Evolutionary conservation across 2,888 invertebrate species (phyloP).

Genomic region (Drosophila borealis): DNA sequence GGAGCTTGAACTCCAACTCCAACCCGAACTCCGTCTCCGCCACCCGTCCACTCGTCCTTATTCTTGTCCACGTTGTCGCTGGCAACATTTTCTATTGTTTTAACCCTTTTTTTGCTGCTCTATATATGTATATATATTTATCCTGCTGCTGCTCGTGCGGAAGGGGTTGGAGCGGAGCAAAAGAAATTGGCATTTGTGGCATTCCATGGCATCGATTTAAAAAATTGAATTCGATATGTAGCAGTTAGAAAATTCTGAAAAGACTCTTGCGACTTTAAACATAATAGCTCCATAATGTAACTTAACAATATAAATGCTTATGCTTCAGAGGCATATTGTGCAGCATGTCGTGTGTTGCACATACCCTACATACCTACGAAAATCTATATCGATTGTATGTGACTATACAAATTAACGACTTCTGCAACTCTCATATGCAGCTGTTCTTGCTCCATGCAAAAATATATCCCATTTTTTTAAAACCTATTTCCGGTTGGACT

Average conservation of each 20-base stretch:
- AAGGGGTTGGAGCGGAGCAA: slow-evolving; percentile 3
- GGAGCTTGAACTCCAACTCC: slow-evolving; percentile 23
- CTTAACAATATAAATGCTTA: neutral
- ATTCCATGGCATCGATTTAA: slow-evolving; percentile 64
- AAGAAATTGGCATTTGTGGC: slow-evolving; percentile 55
- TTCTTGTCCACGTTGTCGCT: slow-evolving; percentile 34
- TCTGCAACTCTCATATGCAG: too few species aligned
- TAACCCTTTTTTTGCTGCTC: slow-evolving; percentile 64
- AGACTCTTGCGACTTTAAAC: slow-evolving; percentile 26
- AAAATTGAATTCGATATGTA: slow-evolving; percentile 46
- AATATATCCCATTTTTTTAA: too few species aligned
- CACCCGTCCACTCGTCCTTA: slow-evolving; percentile 1
- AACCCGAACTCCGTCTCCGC: slow-evolving; percentile 1
- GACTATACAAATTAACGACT: too few species aligned
- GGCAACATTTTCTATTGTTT: slow-evolving; percentile 73
- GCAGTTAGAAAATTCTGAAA: slow-evolving; percentile 25
- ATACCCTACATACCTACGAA: neutral
- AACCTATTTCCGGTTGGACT: too few species aligned
- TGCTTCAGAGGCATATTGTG: neutral
- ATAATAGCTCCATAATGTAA: neutral
- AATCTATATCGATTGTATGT: too few species aligned
- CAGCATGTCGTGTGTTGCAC: neutral
- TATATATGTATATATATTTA: slow-evolving; percentile 23
- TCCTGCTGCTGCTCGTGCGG: slow-evolving; percentile 33
- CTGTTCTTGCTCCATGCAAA: too few species aligned